Evolutionary conservation across 2,888 invertebrate species (phyloP).

Genomic region (Caradrina kadenii): DNA sequence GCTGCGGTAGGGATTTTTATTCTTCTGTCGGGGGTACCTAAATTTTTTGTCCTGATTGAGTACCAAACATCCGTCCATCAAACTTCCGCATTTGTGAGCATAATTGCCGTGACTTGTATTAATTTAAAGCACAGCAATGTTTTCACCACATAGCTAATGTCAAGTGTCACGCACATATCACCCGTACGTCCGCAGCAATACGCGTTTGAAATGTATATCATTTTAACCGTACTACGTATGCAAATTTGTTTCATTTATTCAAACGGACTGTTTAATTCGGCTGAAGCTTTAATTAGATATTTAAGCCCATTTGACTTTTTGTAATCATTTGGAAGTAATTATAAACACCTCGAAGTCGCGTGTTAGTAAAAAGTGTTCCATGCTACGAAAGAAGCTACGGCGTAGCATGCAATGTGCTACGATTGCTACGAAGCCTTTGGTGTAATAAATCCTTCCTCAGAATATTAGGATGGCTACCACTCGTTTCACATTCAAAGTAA

Average conservation of each 20-base stretch:
- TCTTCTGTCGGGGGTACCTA: no score
- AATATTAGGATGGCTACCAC: no score
- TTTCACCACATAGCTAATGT: slow-evolving; percentile 33
- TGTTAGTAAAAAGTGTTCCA: neutral
- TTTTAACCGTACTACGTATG: slow-evolving; percentile 37
- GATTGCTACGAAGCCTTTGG: neutral
- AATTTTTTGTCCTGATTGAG: no score
- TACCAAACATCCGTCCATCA: no score
- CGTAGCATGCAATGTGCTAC: slow-evolving; percentile 23
- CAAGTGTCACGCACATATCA: slow-evolving; percentile 46
- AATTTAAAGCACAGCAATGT: slow-evolving; percentile 20
- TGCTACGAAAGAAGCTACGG: slow-evolving; percentile 8
- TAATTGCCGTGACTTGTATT: neutral
- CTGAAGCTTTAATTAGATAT: no score
- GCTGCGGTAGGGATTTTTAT: no score
- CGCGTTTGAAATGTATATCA: slow-evolving; percentile 32
- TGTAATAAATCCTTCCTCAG: neutral
- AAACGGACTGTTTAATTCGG: neutral
- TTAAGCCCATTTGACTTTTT: neutral
- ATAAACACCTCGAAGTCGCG: neutral
- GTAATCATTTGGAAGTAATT: neutral
- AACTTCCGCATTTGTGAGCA: no score
- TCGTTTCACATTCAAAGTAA: no score
- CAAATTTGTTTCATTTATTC: slow-evolving; percentile 23
- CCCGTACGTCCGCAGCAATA: slow-evolving; percentile 7